Conservation (phyloP, 1,140 invertebrate species). For the Tetranychus cinnabarinus region DNA sequence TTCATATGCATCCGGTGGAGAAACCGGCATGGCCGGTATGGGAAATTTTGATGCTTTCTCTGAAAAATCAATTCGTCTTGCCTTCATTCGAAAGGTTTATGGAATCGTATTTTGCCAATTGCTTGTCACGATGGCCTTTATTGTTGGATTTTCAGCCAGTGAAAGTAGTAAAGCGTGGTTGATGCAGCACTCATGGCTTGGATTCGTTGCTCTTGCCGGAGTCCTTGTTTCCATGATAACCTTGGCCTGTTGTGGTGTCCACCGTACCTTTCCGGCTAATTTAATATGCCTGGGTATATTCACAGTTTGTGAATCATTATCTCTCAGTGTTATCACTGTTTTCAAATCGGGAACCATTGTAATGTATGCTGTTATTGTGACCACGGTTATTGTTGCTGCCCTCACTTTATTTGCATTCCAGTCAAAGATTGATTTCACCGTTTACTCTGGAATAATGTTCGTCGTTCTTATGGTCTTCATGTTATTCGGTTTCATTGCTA, state of each 20-base stretch:
- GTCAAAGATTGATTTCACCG: constrained; percentile 71
- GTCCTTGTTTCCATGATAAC: constrained; percentile 3
- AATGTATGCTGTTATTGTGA: constrained; percentile 52
- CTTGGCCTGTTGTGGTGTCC: constrained; percentile 67
- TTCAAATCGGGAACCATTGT: constrained; percentile 23
- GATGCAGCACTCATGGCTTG: not conserved
- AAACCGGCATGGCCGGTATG: too few relatives aligned
- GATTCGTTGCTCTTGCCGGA: not conserved
- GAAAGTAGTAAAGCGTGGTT: not conserved
- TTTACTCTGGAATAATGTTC: constrained; percentile 36
- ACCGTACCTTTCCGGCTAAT: constrained; percentile 60
- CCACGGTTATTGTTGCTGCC: constrained; percentile 27
- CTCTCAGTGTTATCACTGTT: constrained; percentile 17
- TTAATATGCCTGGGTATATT: constrained; percentile 65
- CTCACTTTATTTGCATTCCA: constrained; percentile 41
- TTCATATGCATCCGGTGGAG: too few relatives aligned
- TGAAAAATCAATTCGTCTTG: constrained; percentile 5
- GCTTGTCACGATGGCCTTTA: constrained; percentile 21
- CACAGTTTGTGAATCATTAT: constrained; percentile 10
- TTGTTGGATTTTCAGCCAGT: constrained; percentile 22
- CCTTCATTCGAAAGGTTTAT: constrained; percentile 28
- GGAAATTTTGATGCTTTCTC: not conserved
- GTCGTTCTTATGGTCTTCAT: constrained; percentile 49
- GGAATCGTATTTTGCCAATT: constrained; percentile 24
- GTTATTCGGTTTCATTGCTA: constrained; percentile 51